Evolutionary conservation across 30 jellyfish, hydroid and myxozoan species (phyloP).

Genomic region (Mastigias papua): DNA sequence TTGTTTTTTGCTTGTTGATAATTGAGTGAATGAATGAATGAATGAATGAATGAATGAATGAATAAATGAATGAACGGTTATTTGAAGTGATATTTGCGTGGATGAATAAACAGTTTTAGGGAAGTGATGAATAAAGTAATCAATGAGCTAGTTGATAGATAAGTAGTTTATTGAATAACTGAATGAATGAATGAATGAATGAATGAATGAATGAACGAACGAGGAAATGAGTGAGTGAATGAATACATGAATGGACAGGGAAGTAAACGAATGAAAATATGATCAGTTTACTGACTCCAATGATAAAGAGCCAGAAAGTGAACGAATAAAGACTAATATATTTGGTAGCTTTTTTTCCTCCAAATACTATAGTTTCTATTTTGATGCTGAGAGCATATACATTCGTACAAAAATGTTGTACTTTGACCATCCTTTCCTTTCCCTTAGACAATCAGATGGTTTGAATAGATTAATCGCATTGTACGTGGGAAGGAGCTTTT

Average conservation of each 20-base stretch:
- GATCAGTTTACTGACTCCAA: too few species aligned
- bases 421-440: neutral
- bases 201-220: neutral
- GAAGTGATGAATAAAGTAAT: neutral
- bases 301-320: neutral
- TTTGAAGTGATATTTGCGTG: neutral
- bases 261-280: neutral
- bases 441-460: conserved; percentile 75
- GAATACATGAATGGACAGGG: neutral
- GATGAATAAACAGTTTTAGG: neutral
- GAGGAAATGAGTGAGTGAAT: conserved; percentile 3
- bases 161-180: neutral
- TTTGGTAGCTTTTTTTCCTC: too few species aligned
- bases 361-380: too few species aligned
- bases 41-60: neutral
- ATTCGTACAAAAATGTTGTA: neutral
- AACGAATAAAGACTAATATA: neutral
- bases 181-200: conserved; percentile 3
- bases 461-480: conserved; percentile 71
- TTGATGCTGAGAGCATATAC: neutral
- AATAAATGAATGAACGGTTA: neutral
- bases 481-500: conserved; percentile 79
- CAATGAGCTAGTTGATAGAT: neutral
- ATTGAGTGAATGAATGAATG: neutral
- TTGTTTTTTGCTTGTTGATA: neutral